phyloP scores from a whole-genome alignment of 2,113 vertebrate genomes.

The Onychostruthus taczanowskii region DNA sequence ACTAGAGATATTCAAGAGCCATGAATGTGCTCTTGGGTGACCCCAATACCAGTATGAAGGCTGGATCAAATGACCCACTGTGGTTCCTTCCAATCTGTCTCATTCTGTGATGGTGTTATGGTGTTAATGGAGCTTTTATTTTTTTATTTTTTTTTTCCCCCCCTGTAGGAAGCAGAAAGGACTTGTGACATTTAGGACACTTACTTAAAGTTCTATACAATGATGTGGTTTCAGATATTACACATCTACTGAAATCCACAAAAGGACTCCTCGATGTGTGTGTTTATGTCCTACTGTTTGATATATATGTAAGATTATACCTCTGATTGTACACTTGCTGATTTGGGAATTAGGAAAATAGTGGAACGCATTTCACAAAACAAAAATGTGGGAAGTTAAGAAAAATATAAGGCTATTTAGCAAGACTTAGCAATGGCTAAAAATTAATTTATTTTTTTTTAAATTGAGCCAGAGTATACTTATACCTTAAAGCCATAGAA shows the following conservation, averaged over 20 bases:
- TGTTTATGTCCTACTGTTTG: background rate
- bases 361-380: background rate
- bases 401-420: background rate
- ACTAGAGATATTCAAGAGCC: background rate
- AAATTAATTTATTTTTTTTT: background rate
- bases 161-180: rapidly evolving
- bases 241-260: background rate
- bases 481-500: background rate
- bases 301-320: background rate
- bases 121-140: background rate
- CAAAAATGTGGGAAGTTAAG: background rate
- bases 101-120: background rate
- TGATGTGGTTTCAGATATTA: background rate
- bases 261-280: background rate
- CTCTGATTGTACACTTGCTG: background rate
- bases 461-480: background rate
- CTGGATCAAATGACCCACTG: background rate
- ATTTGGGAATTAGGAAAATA: background rate
- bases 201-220: background rate
- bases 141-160: background rate
- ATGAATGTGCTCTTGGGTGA: background rate
- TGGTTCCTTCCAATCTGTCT: background rate
- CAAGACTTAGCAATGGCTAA: background rate
- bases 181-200: background rate
- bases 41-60: no score